A percentile compares a stretch with the other conserved stretches of the same genome.
phyloP scores from a whole-genome alignment of 1,140 invertebrate genomes.

The Batillaria attramentaria region DNA sequence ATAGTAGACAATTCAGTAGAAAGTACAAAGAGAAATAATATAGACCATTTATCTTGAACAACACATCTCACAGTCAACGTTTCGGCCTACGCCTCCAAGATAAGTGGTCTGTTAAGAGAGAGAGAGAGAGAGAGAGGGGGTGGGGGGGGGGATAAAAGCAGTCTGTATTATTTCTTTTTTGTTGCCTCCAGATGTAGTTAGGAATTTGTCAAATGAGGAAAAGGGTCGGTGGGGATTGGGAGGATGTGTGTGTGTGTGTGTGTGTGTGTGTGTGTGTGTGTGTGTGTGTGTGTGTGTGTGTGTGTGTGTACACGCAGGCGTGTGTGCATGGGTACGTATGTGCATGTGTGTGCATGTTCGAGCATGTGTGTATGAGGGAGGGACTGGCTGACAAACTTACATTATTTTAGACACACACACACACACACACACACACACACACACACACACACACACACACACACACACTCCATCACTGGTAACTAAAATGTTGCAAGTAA shows the following conservation, averaged over 20 bases:
- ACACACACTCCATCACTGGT: background rate
- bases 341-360: background rate
- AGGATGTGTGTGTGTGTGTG: background rate
- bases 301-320: background rate
- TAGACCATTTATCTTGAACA: too few relatives aligned
- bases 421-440: background rate
- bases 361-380: background rate
- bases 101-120: background rate
- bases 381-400: background rate
- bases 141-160: background rate
- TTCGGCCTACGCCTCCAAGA: background rate
- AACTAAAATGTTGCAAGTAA: too few relatives aligned
- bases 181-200: background rate
- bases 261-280: conserved; percentile 20
- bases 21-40: too few relatives aligned
- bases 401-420: background rate
- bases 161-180: background rate
- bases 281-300: conserved; percentile 19
- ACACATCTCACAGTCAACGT: background rate
- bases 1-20: too few relatives aligned
- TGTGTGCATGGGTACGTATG: background rate
- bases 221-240: too few relatives aligned
- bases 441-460: background rate
- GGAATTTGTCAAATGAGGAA: too few relatives aligned
- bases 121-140: background rate